Evolutionary conservation across 2,797 vertebrate genomes (phyloP), one percentile per base, ranked within the genome.

Genomic region (Glyptemys insculpta): DNA sequence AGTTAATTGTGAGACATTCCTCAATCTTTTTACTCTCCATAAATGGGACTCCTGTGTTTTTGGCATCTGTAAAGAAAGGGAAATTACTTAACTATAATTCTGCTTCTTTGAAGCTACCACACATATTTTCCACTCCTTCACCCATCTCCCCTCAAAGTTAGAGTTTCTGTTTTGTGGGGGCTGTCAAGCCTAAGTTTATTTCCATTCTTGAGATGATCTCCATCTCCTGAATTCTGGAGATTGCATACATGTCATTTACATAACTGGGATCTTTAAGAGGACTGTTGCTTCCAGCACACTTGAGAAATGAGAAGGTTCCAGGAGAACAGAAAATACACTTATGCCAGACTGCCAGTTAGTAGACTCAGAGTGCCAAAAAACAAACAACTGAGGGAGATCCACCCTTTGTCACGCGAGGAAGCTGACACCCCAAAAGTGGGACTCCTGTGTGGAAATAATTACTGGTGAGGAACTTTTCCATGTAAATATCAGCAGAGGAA

Each of bases 341-440:
- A 25, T 54, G 76, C 29, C 34, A 12, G 25, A 62, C 23, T 89
- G 76, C 76, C 0, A 0, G 9, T 0, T 0, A n/a, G n/a, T 15
- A 82, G 1, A n/a, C 78, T 90, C 53, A 79, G 68, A 95, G 7
- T 76, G 44, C 81, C 59, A 57, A 86, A 94, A 90, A 14, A 16
- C 23, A 44, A 87, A 89, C 86, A 87, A 84, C 57, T 25, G 41
- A 79, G 78, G 85, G 88, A 62, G 62, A 78, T 96, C 41, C 41
- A 93, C 91, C 82, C 37, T 94, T 82, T 92, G 47, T 85, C 65
- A 8, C 52, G 59, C 78, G 27, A 87, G 74, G 83, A 53, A 93
- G 80, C 57, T 85, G 57, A 79, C 44, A 34, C 92, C 72, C 78
- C 84, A 56, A 8, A 29, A 49, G 18, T 93, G 80, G 34, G 4